A percentile compares a stretch with the other conserved stretches of the same genome.
These are phyloP conservation scores for Lontra canadensis DNA, from an alignment of 2,113 vertebrate genomes.

Conservation along the genomic window DNA sequence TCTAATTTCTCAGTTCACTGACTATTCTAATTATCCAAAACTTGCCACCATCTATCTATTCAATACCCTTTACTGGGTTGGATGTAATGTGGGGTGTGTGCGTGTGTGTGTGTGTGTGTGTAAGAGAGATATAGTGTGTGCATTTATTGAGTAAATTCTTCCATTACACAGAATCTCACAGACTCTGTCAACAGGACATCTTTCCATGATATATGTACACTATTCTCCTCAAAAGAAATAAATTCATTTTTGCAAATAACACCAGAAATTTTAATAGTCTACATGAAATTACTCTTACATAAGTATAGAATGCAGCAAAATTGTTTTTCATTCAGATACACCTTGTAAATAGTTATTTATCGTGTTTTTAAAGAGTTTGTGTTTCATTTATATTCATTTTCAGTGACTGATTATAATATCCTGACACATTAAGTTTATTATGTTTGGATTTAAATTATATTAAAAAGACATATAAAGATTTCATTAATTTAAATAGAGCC, in stretches of 20 bases:
- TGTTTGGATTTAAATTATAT: background rate
- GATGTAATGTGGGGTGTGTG: background rate
- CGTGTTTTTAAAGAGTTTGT: background rate
- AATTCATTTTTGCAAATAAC: background rate
- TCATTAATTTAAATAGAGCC: conserved; percentile 44
- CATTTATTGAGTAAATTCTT: background rate
- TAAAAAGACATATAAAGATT: conserved; percentile 13
- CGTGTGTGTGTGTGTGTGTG: background rate
- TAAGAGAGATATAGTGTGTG: background rate
- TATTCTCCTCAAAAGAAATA: background rate
- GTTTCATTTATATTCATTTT: conserved; percentile 13
- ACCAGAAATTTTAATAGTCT: background rate
- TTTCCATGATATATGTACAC: background rate
- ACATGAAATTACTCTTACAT: background rate
- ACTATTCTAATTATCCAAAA: background rate
- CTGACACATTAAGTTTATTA: background rate
- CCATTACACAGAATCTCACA: background rate
- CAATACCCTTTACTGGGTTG: background rate
- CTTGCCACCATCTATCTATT: background rate
- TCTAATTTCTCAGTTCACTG: conserved; percentile 26
- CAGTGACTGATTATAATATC: background rate
- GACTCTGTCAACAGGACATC: background rate
- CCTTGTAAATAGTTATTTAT: background rate
- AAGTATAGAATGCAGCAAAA: background rate
- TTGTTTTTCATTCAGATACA: background rate